A percentile compares a stretch with the other conserved stretches of the same genome.
These are phyloP conservation scores for Anticlea derivata DNA, from an alignment of 2,888 invertebrate species.

Conservation along the genomic window DNA sequence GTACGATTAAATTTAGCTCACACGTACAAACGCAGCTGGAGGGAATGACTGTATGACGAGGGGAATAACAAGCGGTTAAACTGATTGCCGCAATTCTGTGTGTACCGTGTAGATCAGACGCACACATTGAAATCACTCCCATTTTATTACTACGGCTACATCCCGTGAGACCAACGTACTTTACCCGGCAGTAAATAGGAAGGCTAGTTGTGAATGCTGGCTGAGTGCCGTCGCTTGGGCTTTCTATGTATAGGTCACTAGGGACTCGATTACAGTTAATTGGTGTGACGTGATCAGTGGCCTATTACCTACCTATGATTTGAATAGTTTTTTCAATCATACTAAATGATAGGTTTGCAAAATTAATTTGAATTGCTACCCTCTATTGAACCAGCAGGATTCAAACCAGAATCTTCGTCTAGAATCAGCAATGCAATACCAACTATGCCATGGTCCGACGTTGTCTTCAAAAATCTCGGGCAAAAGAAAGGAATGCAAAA, in stretches of 20 bases:
- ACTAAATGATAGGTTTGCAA: background rate
- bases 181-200: slow-evolving; percentile 60
- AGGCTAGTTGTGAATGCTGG: slow-evolving; percentile 70
- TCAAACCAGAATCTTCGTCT: too few species aligned
- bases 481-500: too few species aligned
- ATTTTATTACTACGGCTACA: slow-evolving; percentile 74
- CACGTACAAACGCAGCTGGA: slow-evolving; percentile 55
- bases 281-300: slow-evolving; percentile 42
- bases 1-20: slow-evolving; percentile 77
- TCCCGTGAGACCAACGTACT: slow-evolving; percentile 78
- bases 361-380: background rate
- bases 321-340: too few species aligned
- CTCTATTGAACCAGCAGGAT: too few species aligned
- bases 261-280: slow-evolving; percentile 57
- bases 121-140: slow-evolving; percentile 67
- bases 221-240: slow-evolving; percentile 51
- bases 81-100: slow-evolving; percentile 75
- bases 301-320: slow-evolving; percentile 1
- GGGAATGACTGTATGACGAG: slow-evolving; percentile 67
- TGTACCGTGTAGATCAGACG: slow-evolving; percentile 59
- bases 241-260: slow-evolving; percentile 58
- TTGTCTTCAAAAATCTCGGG: too few species aligned
- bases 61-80: slow-evolving; percentile 68
- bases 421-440: too few species aligned
- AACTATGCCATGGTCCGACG: too few species aligned